Conservation (phyloP, 2,888 invertebrate genomes). For the Ferrisia virgata region DNA sequence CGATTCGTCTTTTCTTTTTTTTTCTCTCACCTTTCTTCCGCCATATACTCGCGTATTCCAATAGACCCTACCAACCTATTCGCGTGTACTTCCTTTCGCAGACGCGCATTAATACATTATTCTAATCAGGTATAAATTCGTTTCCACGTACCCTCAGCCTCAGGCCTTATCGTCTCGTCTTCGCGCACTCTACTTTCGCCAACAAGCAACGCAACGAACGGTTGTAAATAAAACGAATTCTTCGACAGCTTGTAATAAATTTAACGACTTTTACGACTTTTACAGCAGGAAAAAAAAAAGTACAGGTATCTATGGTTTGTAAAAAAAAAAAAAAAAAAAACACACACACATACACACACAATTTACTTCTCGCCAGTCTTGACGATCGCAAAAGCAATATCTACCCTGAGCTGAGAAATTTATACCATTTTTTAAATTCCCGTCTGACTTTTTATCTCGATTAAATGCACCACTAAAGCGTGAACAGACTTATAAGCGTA, state of each 20-base stretch:
- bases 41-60: too few species aligned
- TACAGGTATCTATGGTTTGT: not conserved
- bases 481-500: not conserved
- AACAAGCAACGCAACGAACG: not conserved
- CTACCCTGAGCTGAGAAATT: not conserved
- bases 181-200: not conserved
- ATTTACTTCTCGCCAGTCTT: too few species aligned
- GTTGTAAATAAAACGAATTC: slow-evolving; percentile 1
- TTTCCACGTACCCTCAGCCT: too few species aligned
- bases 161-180: too few species aligned
- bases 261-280: not conserved
- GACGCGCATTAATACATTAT: not conserved
- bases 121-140: slow-evolving; percentile 1
- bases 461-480: slow-evolving; percentile 11
- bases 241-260: slow-evolving; percentile 6
- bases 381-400: not conserved
- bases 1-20: not conserved
- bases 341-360: too few species aligned
- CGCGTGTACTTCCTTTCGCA: not conserved
- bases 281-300: not conserved
- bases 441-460: slow-evolving; percentile 23
- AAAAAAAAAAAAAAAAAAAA: not conserved
- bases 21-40: not conserved
- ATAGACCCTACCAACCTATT: too few species aligned
- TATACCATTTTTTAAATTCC: slow-evolving; percentile 21